These are phyloP conservation scores for Panagrolaimus sp. DNA, from an alignment of 1,140 invertebrate genomes.

Conservation along the genomic window DNA sequence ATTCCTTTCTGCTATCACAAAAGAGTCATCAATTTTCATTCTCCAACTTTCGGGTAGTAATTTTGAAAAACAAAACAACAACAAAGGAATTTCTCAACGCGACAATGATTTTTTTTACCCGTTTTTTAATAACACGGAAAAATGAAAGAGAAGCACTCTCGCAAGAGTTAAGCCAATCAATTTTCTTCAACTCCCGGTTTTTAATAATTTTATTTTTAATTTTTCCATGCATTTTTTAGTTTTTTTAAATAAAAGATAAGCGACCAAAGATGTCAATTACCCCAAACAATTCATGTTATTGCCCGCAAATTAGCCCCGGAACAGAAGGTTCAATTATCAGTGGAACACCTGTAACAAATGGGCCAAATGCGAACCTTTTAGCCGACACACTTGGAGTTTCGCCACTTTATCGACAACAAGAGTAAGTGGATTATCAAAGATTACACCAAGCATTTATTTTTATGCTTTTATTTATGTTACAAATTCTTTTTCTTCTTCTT, in stretches of 20 bases:
- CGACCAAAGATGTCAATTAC: not conserved
- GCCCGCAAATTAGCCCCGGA: not conserved
- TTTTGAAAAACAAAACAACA: no score
- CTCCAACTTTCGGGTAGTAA: no score
- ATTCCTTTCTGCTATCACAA: no score
- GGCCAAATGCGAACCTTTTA: constrained; percentile 48
- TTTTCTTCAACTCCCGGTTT: not conserved
- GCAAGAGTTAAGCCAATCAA: no score
- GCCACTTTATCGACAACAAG: constrained; percentile 53
- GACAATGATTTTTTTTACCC: no score
- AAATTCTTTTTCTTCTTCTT: not conserved
- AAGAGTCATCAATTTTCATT: no score
- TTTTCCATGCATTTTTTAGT: not conserved
- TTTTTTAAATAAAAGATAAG: not conserved
- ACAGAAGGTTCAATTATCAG: not conserved
- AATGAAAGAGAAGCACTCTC: no score
- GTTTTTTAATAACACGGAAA: no score
- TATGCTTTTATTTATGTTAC: constrained; percentile 11
- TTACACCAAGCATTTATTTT: not conserved
- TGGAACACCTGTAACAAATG: constrained; percentile 1
- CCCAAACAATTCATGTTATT: not conserved
- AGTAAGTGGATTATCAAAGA: constrained; percentile 34
- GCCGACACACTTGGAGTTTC: constrained; percentile 53
- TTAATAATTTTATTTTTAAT: not conserved
- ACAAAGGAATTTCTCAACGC: no score